These are phyloP conservation scores for Calyptommatus sinebrachiatus DNA, from an alignment of 2,113 vertebrate genomes.

Conservation along the genomic window DNA sequence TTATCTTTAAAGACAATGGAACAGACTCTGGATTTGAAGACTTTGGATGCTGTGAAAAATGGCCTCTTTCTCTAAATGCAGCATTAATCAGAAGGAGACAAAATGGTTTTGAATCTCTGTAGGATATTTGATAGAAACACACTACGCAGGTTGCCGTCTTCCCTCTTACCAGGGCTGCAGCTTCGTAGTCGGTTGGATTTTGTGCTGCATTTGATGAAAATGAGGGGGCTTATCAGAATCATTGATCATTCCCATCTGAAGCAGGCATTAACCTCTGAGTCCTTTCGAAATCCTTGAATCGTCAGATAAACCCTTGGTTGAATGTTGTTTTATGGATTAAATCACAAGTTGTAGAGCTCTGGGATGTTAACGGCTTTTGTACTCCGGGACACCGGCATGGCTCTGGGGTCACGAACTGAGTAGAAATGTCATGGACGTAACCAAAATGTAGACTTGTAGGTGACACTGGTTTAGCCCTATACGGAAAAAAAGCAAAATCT, in stretches of 20 bases:
- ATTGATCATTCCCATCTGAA: not conserved
- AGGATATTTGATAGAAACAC: not conserved
- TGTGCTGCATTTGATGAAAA: not conserved
- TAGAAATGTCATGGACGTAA: slow-evolving; percentile 26
- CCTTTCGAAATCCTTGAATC: not conserved
- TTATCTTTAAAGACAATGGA: not conserved
- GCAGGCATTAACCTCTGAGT: not conserved
- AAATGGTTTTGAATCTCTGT: not conserved
- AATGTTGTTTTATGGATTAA: not conserved
- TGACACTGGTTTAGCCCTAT: slow-evolving; percentile 13
- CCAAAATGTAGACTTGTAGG: slow-evolving; percentile 18
- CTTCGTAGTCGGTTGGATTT: not conserved
- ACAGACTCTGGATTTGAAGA: not conserved
- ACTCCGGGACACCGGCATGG: not conserved
- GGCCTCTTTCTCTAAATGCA: not conserved
- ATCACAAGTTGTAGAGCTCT: slow-evolving; percentile 3
- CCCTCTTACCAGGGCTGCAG: slow-evolving; percentile 10
- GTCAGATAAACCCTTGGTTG: not conserved
- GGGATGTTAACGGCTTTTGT: slow-evolving; percentile 13
- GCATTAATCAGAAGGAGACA: not conserved
- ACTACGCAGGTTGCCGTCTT: not conserved
- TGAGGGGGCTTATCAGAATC: not conserved
- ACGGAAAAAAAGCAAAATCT: slow-evolving; percentile 10
- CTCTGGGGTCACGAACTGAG: slow-evolving; percentile 24
- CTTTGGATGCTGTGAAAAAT: not conserved